These are phyloP conservation scores for Pegoplata infirma DNA, from an alignment of 2,888 invertebrate genomes.

Conservation along the genomic window DNA sequence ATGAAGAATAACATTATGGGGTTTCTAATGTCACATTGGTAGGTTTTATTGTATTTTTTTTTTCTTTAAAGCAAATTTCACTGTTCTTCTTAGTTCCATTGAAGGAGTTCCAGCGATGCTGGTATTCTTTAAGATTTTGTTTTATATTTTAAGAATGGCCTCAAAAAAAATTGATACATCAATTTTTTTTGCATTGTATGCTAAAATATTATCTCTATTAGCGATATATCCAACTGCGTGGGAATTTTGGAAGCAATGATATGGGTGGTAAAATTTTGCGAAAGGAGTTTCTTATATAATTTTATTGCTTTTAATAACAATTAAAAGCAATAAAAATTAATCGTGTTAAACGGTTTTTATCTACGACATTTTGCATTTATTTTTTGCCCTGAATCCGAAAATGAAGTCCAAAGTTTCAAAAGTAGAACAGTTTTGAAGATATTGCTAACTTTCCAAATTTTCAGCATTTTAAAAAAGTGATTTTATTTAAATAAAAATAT, in stretches of 20 bases:
- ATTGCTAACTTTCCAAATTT: too few species aligned
- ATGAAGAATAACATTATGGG: constrained; percentile 64
- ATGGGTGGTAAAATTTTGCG: neutral
- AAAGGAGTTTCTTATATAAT: too few species aligned
- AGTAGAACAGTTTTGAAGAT: too few species aligned
- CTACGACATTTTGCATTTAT: too few species aligned
- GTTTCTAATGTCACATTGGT: constrained; percentile 36
- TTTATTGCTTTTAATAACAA: too few species aligned
- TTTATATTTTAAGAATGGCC: neutral
- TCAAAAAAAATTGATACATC: constrained; percentile 32
- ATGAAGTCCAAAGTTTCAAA: too few species aligned
- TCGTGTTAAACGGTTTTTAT: too few species aligned
- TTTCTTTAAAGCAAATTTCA: constrained; percentile 14
- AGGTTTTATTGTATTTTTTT: constrained; percentile 31
- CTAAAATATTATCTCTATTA: constrained; percentile 41
- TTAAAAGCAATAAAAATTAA: too few species aligned
- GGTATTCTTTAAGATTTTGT: constrained; percentile 4
- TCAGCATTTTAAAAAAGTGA: too few species aligned
- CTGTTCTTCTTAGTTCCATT: constrained; percentile 17
- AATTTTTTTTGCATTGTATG: constrained; percentile 4
- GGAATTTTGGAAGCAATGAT: neutral
- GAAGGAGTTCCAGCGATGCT: constrained; percentile 24
- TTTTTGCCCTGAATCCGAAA: too few species aligned
- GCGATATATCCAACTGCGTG: constrained; percentile 20
- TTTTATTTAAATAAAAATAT: too few species aligned